Conservation (phyloP, 2,113 vertebrate genomes). For the Mus pahari region DNA sequence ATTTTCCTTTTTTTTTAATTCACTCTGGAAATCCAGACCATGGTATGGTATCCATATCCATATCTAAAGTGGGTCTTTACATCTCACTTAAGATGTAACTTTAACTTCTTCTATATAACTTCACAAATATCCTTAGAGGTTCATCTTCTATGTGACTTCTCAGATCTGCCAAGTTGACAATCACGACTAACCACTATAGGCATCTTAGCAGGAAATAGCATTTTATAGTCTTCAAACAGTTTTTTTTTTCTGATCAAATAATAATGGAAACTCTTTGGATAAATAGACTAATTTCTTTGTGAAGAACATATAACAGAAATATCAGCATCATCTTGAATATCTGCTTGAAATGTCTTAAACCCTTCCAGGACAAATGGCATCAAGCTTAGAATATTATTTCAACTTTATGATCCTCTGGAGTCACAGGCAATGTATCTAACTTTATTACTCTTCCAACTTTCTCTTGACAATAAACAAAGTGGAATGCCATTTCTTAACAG, state of each 20-base stretch:
- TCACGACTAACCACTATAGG: background rate
- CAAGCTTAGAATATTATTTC: background rate
- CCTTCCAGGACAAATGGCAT: background rate
- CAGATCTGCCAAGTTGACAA: background rate
- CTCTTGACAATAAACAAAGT: slow-evolving; percentile 13
- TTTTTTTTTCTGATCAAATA: slow-evolving; percentile 25
- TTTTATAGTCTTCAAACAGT: background rate
- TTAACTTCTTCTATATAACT: no score
- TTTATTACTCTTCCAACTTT: background rate
- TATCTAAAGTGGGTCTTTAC: background rate
- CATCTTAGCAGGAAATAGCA: background rate
- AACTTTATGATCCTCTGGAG: background rate
- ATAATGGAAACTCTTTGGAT: background rate
- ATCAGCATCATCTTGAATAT: background rate
- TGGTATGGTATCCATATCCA: background rate
- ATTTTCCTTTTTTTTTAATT: background rate
- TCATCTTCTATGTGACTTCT: background rate
- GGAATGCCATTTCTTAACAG: background rate
- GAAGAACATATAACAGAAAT: background rate
- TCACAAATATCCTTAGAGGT: background rate
- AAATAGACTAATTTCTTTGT: background rate
- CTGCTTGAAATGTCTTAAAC: background rate
- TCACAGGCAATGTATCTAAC: background rate
- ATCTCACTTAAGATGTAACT: background rate
- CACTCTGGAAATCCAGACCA: background rate